Evolutionary conservation across 2,888 invertebrate species (phyloP).

Genomic region (Gymnocheta viridis): DNA sequence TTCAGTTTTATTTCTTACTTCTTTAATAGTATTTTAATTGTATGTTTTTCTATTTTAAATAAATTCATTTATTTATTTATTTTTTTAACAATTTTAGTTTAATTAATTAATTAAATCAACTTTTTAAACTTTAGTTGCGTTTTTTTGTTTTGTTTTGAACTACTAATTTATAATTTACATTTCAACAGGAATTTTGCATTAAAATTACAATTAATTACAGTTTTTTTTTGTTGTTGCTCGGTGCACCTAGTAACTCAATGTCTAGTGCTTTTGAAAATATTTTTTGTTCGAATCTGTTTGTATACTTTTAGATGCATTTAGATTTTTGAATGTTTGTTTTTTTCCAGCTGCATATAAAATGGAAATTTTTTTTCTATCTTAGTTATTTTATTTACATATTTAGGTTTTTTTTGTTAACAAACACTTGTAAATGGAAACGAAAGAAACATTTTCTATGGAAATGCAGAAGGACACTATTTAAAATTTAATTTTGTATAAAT

Average conservation of each 20-base stretch:
- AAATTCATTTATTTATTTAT: constrained; percentile 12
- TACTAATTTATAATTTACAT: constrained; percentile 62
- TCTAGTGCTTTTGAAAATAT: constrained; percentile 9
- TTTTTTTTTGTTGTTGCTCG: constrained; percentile 23
- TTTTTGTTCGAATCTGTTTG: constrained; percentile 12
- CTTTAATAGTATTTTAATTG: neutral
- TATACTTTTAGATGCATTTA: constrained; percentile 44
- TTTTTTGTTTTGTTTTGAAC: constrained; percentile 58
- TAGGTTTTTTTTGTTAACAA: constrained; percentile 19
- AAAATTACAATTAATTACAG: constrained; percentile 54
- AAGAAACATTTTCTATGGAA: neutral
- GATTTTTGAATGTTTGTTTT: neutral
- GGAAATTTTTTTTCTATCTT: constrained; percentile 6
- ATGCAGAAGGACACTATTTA: neutral
- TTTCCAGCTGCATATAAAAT: constrained; percentile 23
- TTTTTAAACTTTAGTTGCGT: constrained; percentile 8
- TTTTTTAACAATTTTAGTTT: constrained; percentile 47
- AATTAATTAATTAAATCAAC: constrained; percentile 13
- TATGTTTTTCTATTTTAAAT: constrained; percentile 15
- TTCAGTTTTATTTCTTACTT: constrained; percentile 27
- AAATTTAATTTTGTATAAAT: neutral
- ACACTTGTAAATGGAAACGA: constrained; percentile 5
- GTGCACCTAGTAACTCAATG: constrained; percentile 7
- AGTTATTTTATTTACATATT: neutral
- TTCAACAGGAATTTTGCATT: constrained; percentile 64